Evolutionary conservation across 2,797 vertebrate genomes (phyloP).

Genomic region (Urophycis tenuis): DNA sequence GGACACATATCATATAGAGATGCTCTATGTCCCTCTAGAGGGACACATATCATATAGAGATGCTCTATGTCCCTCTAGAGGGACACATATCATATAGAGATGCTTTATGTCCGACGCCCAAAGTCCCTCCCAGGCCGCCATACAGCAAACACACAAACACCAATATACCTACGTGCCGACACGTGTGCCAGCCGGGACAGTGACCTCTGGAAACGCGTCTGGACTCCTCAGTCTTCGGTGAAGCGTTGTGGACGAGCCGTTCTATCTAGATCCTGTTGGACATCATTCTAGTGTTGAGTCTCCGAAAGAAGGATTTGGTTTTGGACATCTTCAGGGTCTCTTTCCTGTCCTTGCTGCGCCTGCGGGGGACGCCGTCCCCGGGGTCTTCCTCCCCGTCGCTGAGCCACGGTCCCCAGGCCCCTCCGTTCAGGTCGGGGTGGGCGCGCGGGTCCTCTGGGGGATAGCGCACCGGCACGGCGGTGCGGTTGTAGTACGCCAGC

Average conservation of each 20-base stretch:
- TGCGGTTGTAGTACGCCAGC: constrained; percentile 84
- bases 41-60: neutral
- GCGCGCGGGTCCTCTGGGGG: constrained; percentile 87
- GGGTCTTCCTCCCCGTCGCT: constrained; percentile 79
- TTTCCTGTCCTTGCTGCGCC: constrained; percentile 74
- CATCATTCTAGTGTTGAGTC: constrained; percentile 88
- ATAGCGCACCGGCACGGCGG: constrained; percentile 90
- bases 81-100: neutral
- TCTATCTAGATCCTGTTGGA: constrained; percentile 80
- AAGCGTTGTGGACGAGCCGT: neutral
- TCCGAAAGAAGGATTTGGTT: constrained; percentile 85
- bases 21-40: neutral
- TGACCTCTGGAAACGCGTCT: too few species aligned
- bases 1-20: neutral
- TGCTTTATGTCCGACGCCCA: neutral
- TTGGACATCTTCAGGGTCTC: constrained; percentile 87
- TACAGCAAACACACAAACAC: constrained; percentile 1
- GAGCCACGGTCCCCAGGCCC: constrained; percentile 94
- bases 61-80: neutral
- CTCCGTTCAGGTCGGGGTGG: constrained; percentile 86
- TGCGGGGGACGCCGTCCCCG: constrained; percentile 63
- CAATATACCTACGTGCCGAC: neutral
- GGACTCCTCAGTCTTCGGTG: neutral
- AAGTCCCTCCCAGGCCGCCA: neutral
- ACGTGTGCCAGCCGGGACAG: too few species aligned